These are phyloP conservation scores for Macrotus californicus DNA, from an alignment of 2,113 vertebrate genomes.

Conservation along the genomic window DNA sequence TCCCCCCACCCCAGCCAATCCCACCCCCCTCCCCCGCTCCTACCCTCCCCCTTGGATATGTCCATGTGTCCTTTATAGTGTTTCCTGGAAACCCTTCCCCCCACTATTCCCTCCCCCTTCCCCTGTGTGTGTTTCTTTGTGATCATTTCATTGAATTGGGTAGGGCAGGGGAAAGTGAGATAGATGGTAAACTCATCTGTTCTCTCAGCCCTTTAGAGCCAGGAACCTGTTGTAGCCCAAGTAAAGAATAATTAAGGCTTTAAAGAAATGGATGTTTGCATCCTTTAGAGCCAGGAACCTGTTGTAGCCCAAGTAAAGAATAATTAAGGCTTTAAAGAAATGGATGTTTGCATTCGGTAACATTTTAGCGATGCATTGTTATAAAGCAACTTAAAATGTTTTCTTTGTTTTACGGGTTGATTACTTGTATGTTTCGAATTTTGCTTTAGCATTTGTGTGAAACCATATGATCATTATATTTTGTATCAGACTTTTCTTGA, in stretches of 20 bases:
- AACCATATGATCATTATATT: background rate
- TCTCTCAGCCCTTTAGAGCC: background rate
- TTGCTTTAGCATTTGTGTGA: background rate
- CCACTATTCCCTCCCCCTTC: too few species aligned
- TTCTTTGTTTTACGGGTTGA: background rate
- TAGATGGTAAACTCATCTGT: background rate
- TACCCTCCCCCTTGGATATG: too few species aligned
- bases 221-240: background rate
- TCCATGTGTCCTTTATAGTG: too few species aligned
- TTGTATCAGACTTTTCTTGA: background rate
- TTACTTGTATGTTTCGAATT: background rate
- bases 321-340: background rate
- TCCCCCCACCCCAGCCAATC: too few species aligned
- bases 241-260: background rate
- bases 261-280: background rate
- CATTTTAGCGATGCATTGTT: background rate
- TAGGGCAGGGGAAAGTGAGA: background rate
- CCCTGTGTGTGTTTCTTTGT: background rate
- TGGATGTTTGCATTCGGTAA: background rate
- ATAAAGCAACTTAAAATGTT: background rate
- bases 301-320: background rate
- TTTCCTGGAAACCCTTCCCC: too few species aligned
- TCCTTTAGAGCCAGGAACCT: background rate
- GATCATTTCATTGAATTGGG: background rate
- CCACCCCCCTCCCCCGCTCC: too few species aligned